Evolutionary conservation across 2,797 vertebrate species (phyloP), one percentile per base, ranked within the genome.

Genomic region (Kryptopterus vitreolus): DNA sequence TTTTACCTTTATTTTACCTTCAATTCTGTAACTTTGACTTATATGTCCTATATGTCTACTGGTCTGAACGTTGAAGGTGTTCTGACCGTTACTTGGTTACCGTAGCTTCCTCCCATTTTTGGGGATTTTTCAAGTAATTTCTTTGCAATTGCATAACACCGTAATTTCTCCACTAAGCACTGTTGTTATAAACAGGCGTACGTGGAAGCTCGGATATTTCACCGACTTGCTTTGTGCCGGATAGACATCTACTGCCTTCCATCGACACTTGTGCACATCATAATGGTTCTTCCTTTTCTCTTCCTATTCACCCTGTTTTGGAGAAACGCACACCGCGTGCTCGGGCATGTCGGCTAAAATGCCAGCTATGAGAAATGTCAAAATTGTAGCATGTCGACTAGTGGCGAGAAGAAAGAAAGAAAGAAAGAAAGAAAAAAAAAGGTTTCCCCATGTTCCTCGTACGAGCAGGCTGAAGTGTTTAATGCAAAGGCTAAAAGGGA

Each of bases 291-390:
- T 20, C 26, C 3, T 33, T 50, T 33, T 48, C 18, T 70, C 46
- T 63, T 6, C 26, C n/a, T 70, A 31, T 11, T n/a, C 11, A 16
- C 53, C 55, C 16, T 50, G 15, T 35, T 58, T 38, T 11, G 52
- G 16, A 16, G 20, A 43, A n/a, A 58, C 2, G 26, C 55, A 26
- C n/a, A 12, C 48, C 61, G 43, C 81, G 63, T 77, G 79, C 50
- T 61, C 20, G 31, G 69, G 66, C 82, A 66, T 33, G 74, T 62
- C 18, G 38, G 62, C 12, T 13, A 0, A 55, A 38, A 72, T 53
- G 22, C 79, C 15, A 35, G 52, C 55, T 35, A 16, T 74, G 46
- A 63, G 69, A 72, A 83, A 80, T 77, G 52, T 75, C 62, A 77
- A 26, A 81, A 53, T 24, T 22, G 61, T 59, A 50, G 35, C 50